phyloP scores from a whole-genome alignment of 2,888 invertebrate genomes.

The Rhingia rostrata region DNA sequence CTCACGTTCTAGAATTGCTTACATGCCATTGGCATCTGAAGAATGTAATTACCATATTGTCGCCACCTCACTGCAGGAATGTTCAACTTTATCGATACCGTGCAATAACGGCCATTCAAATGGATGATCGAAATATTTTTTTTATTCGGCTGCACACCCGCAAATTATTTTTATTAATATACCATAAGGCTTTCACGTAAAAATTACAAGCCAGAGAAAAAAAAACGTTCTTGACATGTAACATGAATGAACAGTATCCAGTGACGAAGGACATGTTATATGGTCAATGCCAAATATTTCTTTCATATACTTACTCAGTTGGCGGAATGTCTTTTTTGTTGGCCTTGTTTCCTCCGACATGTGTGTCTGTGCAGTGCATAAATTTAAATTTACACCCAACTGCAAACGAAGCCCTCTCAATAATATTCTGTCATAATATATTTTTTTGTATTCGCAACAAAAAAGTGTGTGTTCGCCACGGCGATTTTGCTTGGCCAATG shows the following conservation, averaged over 20 bases:
- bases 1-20: too few species aligned
- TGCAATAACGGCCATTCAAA: background rate
- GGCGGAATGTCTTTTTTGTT: background rate
- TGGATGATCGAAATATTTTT: background rate
- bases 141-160: background rate
- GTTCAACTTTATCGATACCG: background rate
- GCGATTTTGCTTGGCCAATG: background rate
- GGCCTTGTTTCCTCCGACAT: background rate
- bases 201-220: background rate
- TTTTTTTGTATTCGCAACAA: constrained; percentile 15
- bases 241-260: constrained; percentile 11
- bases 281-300: constrained; percentile 7
- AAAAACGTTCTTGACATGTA: background rate
- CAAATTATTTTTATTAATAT: constrained; percentile 19
- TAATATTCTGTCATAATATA: constrained; percentile 42
- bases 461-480: background rate
- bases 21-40: too few species aligned
- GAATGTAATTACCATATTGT: background rate
- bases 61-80: background rate
- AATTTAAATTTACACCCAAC: constrained; percentile 30
- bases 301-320: background rate
- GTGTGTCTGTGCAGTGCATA: background rate
- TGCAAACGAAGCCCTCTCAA: constrained; percentile 16
- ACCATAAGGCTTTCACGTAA: background rate
- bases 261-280: constrained; percentile 8